Percentiles rank a stretch among this genome's conserved stretches.
These are phyloP conservation scores for Diplodus puntazzo DNA, from an alignment of 2,797 vertebrate genomes.

Conservation along the genomic window DNA sequence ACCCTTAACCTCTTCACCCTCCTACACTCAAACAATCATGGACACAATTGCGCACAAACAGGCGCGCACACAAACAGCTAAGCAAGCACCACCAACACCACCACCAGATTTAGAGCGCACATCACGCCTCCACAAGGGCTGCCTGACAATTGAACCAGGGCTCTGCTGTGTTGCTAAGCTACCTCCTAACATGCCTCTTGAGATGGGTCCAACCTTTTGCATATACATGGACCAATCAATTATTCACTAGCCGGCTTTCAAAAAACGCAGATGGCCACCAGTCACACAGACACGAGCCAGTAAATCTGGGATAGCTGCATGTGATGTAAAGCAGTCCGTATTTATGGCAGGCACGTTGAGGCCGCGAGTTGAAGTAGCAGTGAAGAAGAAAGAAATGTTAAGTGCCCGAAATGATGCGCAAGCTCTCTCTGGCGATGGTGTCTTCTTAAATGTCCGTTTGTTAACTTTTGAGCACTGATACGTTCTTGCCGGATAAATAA, in stretches of 20 bases:
- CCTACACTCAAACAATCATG: conserved; percentile 62
- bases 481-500: conserved; percentile 72
- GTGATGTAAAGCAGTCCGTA: conserved; percentile 59
- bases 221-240: conserved; percentile 84
- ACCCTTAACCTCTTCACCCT: conserved; percentile 70
- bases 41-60: conserved; percentile 53
- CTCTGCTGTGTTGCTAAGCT: conserved; percentile 85
- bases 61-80: conserved; percentile 24
- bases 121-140: conserved; percentile 76
- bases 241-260: conserved; percentile 80
- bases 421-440: conserved; percentile 8
- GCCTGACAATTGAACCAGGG: conserved; percentile 82
- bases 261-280: conserved; percentile 81
- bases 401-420: conserved; percentile 42
- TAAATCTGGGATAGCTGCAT: conserved; percentile 55
- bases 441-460: conserved; percentile 65
- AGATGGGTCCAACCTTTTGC: conserved; percentile 77
- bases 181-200: conserved; percentile 81
- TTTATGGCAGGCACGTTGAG: conserved; percentile 50
- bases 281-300: conserved; percentile 70
- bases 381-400: conserved; percentile 39
- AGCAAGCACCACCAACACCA: conserved; percentile 27
- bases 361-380: conserved; percentile 44
- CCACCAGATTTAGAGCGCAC: conserved; percentile 64
- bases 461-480: conserved; percentile 49